These are phyloP conservation scores for Brachyrhaphis roseni DNA, from an alignment of 2,797 vertebrate species.

Conservation along the genomic window DNA sequence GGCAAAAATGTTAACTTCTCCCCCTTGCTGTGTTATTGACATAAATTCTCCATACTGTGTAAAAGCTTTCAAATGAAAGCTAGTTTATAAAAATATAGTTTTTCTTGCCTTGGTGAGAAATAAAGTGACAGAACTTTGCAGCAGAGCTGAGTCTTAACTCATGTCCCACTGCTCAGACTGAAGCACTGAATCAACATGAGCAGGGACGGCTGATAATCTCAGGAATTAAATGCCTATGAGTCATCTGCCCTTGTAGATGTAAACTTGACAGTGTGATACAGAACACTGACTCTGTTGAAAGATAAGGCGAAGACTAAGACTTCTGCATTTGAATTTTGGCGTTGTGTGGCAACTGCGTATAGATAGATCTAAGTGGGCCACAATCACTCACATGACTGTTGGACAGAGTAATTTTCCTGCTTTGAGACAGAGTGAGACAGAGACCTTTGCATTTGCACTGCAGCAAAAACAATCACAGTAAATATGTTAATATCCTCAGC, in stretches of 20 bases:
- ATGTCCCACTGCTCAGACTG: conserved; percentile 28
- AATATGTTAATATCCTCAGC: conserved; percentile 74
- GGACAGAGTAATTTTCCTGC: conserved; percentile 18
- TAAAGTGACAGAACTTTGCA: conserved; percentile 34
- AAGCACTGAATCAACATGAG: conserved; percentile 34
- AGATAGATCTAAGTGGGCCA: conserved; percentile 29
- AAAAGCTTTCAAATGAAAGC: conserved; percentile 21
- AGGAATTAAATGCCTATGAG: conserved; percentile 49
- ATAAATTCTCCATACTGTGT: conserved; percentile 8
- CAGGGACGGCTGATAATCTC: conserved; percentile 51
- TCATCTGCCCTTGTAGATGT: conserved; percentile 35
- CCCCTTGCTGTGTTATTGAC: conserved; percentile 41
- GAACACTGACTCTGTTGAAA: conserved; percentile 28
- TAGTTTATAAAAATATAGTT: conserved; percentile 17
- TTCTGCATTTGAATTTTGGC: conserved; percentile 22
- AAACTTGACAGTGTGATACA: conserved; percentile 34
- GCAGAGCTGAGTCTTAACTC: conserved; percentile 25
- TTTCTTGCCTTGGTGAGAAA: conserved; percentile 12
- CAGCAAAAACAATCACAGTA: conserved; percentile 76
- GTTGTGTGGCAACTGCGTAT: conserved; percentile 41
- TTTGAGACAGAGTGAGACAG: conserved; percentile 54
- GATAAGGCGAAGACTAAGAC: conserved; percentile 17
- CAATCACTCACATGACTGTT: neutral
- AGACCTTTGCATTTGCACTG: conserved; percentile 76
- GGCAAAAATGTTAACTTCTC: conserved; percentile 29